Percentiles rank a stretch among this genome's conserved stretches.
Conservation (phyloP, 2,797 vertebrate genomes). For the Anguilla marmorata region DNA sequence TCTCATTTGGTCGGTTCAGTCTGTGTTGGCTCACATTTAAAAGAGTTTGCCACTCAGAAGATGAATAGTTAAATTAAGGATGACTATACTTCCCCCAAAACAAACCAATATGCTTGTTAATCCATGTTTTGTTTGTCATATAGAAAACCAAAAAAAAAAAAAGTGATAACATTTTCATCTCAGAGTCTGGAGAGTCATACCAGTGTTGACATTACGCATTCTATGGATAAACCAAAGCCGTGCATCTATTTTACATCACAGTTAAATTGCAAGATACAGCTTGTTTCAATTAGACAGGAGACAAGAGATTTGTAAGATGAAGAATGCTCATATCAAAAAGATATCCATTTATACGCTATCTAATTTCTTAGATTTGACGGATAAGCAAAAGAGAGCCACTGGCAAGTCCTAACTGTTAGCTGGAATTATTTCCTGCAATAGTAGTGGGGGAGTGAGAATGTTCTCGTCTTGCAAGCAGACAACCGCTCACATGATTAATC, state of each 20-base stretch:
- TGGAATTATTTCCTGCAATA: constrained; percentile 63
- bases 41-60: constrained; percentile 84
- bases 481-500: constrained; percentile 79
- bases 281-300: neutral
- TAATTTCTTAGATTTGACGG: neutral
- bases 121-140: constrained; percentile 57
- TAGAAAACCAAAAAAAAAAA: constrained; percentile 32
- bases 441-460: constrained; percentile 70
- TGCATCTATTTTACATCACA: neutral
- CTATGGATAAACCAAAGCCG: neutral
- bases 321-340: neutral
- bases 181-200: neutral
- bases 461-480: constrained; percentile 77
- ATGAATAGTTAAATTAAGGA: constrained; percentile 79
- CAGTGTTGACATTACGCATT: neutral
- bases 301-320: neutral
- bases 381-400: neutral
- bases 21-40: constrained; percentile 90
- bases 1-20: constrained; percentile 74
- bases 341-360: neutral
- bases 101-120: constrained; percentile 60
- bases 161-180: neutral
- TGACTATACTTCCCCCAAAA: constrained; percentile 72
- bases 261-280: neutral
- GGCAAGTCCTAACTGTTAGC: constrained; percentile 47